These are phyloP conservation scores for Himantopus leucocephalus DNA, from an alignment of 2,113 vertebrate genomes.

Conservation along the genomic window DNA sequence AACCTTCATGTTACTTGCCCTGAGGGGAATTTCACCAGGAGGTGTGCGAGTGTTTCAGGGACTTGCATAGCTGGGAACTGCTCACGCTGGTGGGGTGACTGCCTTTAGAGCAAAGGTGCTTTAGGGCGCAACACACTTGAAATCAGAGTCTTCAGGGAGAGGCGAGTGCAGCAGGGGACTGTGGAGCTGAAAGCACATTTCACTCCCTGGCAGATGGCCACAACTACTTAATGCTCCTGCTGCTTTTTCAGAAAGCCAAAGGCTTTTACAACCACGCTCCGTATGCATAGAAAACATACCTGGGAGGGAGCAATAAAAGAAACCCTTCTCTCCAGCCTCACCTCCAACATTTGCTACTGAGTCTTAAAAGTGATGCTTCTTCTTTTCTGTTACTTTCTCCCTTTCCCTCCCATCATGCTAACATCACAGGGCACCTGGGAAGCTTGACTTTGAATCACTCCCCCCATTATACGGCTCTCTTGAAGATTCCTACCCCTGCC, in stretches of 20 bases:
- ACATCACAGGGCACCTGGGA: neutral
- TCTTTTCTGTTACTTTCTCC: neutral
- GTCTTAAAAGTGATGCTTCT: neutral
- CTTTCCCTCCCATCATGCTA: neutral
- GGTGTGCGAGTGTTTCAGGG: neutral
- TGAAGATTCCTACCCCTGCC: neutral
- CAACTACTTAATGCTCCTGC: neutral
- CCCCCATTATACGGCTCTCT: neutral
- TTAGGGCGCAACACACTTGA: neutral
- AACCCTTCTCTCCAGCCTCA: neutral
- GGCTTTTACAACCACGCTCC: neutral
- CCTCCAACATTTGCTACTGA: neutral
- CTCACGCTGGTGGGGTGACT: neutral
- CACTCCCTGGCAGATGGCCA: neutral
- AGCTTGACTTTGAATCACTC: neutral
- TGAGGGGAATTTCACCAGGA: neutral
- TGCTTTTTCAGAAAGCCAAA: neutral
- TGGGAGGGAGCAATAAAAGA: neutral
- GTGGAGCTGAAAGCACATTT: neutral
- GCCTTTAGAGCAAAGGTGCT: neutral
- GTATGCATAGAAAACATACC: neutral
- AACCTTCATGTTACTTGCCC: neutral
- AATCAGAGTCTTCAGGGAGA: neutral
- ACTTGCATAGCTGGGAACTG: neutral
- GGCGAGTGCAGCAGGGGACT: fast-evolving